phyloP scores from a whole-genome alignment of 2,888 invertebrate genomes.

The Amphipoea oculea region DNA sequence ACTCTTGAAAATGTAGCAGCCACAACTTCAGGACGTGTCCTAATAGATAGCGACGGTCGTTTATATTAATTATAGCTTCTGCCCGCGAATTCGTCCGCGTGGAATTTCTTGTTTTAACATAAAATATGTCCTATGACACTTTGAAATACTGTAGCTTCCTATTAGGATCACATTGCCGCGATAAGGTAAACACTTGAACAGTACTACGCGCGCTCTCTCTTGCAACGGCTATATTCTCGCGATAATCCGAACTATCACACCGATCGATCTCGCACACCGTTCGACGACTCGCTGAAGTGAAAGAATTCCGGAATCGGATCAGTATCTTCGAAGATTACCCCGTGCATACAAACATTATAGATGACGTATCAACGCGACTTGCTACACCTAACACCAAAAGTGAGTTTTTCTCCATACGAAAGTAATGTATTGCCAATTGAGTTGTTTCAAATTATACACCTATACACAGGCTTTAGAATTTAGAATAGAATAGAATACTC shows the following conservation, averaged over 20 bases:
- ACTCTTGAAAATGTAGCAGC: background rate
- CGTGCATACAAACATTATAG: background rate
- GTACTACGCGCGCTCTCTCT: too few relatives aligned
- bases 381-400: background rate
- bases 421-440: conserved; percentile 1
- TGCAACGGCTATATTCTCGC: too few relatives aligned
- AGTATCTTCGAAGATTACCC: background rate
- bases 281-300: background rate
- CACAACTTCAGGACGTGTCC: background rate
- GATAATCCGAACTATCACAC: too few relatives aligned
- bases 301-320: background rate
- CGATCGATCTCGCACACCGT: too few relatives aligned
- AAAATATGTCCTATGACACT: background rate
- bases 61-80: background rate
- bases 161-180: background rate
- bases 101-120: background rate
- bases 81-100: background rate
- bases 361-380: background rate
- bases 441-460: background rate
- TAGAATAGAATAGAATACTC: too few relatives aligned
- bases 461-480: too few relatives aligned
- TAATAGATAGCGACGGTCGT: background rate
- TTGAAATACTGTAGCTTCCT: background rate
- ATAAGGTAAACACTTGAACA: too few relatives aligned
- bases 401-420: background rate